Base-by-base conservation (phyloP, 2,113 vertebrate genomes). In the Hemicordylus capensis region DNA sequence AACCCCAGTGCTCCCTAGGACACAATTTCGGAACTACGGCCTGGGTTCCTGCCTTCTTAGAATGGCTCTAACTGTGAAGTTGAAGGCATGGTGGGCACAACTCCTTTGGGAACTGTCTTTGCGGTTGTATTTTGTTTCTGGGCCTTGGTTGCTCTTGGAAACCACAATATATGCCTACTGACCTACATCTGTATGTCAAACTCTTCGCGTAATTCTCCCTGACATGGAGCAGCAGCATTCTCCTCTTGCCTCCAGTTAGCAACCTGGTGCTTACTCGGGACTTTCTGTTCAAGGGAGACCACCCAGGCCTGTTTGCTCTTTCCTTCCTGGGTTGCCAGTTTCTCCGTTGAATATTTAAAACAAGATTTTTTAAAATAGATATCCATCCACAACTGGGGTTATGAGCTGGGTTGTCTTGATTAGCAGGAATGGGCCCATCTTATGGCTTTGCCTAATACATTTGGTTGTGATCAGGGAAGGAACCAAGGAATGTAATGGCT, bases 21-120 rank as follows among this genome's bases (percentile, higher is more conserved):
- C 4, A 3, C 12, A 2, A 4, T 46, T 44, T 20, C 22, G 5
- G 10, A 37, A 11, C 46, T 15, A 34, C 12, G 2, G 9, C 31
- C 31, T 28, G 11, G 28, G 31, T 3, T 42, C 67, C 44, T 31
- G 34, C 46, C 22, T 81, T 22, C 20, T 12, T 34, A 24, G 46
- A 19, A n/a, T n/a, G n/a, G n/a, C n/a, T n/a, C n/a, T n/a, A n/a
- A 11, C 4, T 76, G 4, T 48, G 51, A 24, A 34, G 54, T 2
- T 4, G 1, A n/a, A 37, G 42, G 12, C 14, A 26, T 0, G 0
- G 12, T 3, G 6, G 37, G 4, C 6, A 14, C 46, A 2, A 20
- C 20, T 54, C 77, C 77, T 31, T 17, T 5, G 67, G 39, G 3
- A 28, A 6, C 11, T 2, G 24, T 24, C 34, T 63, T 42, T 19